Conservation (phyloP, 2,113 vertebrate species). For the Ceyx margarethae region DNA sequence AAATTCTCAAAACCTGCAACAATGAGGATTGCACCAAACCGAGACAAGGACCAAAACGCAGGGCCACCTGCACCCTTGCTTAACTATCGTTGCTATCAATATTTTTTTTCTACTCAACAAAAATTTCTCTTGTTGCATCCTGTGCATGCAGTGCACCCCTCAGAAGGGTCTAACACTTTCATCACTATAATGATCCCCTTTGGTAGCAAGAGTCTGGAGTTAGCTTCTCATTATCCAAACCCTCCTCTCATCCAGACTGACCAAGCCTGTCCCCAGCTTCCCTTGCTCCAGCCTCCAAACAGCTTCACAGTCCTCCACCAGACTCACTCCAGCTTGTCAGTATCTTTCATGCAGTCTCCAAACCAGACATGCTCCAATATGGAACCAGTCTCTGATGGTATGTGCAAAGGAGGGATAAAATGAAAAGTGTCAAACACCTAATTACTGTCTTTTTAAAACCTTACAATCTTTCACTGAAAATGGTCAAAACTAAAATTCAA, state of each 20-base stretch:
- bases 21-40: neutral
- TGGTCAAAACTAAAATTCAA: neutral
- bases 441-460: neutral
- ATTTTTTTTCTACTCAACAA: neutral
- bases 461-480: neutral
- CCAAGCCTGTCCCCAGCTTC: neutral
- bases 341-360: neutral
- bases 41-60: neutral
- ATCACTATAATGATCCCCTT: accelerated
- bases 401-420: neutral
- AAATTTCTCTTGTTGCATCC: neutral
- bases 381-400: neutral
- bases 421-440: neutral
- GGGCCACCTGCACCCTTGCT: neutral
- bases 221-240: neutral
- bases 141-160: neutral
- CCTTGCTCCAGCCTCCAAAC: neutral
- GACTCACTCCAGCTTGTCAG: neutral
- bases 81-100: neutral
- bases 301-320: neutral
- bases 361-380: neutral
- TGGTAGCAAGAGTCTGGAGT: neutral
- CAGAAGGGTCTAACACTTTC: neutral
- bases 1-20: neutral
- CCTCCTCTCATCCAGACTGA: neutral